phyloP scores from a whole-genome alignment of 1,140 invertebrate genomes.

The Scylla paramamosain region DNA sequence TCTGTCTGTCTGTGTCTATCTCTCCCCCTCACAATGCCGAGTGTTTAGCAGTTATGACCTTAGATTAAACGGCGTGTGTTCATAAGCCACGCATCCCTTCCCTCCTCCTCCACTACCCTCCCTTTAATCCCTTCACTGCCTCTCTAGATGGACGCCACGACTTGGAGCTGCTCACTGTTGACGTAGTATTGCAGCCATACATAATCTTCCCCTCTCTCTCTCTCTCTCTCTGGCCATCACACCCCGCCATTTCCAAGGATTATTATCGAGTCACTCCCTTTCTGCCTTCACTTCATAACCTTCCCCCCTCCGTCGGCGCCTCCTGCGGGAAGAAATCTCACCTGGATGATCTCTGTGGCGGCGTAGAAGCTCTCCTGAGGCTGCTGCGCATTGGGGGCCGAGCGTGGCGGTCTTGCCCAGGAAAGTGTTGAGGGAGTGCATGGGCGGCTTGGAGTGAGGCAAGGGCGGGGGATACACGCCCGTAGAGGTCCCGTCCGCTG shows the following conservation, averaged over 20 bases:
- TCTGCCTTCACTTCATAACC: neutral
- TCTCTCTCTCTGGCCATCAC: slow-evolving; percentile 1
- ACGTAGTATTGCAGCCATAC: too few species aligned
- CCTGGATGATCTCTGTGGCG: slow-evolving; percentile 72
- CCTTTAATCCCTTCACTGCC: neutral
- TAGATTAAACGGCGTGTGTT: neutral
- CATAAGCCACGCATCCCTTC: neutral
- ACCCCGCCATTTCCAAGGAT: too few species aligned
- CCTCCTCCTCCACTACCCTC: neutral
- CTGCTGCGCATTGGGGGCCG: slow-evolving; percentile 84
- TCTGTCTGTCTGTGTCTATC: too few species aligned
- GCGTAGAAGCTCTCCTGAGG: slow-evolving; percentile 81
- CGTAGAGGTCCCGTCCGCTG: neutral
- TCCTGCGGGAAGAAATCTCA: slow-evolving; percentile 1
- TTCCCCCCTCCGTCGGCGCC: neutral
- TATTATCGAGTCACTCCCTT: too few species aligned
- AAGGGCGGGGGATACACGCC: slow-evolving; percentile 61
- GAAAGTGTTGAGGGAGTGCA: slow-evolving; percentile 72
- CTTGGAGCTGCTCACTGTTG: too few species aligned
- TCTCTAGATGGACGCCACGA: neutral
- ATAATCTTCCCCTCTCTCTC: neutral
- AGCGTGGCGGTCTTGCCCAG: slow-evolving; percentile 59
- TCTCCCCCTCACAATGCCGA: neutral
- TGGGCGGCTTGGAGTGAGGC: slow-evolving; percentile 71
- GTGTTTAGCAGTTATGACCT: neutral